These are phyloP conservation scores for Mimachlamys varia DNA, from an alignment of 2,888 invertebrate species.

Conservation along the genomic window DNA sequence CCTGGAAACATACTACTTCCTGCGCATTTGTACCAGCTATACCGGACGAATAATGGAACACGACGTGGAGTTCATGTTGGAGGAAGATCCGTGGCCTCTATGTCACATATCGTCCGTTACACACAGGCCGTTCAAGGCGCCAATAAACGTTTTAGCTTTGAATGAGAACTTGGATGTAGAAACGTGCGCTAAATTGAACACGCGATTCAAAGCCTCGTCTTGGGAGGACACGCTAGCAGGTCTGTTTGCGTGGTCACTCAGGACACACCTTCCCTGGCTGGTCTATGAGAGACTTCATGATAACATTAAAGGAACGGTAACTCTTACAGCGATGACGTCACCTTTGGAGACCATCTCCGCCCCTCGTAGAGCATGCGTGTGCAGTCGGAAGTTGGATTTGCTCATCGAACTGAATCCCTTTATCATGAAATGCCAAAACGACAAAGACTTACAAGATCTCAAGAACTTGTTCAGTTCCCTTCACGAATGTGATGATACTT, in stretches of 20 bases:
- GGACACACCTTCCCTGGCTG: constrained; percentile 63
- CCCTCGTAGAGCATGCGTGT: constrained; percentile 56
- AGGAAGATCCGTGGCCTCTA: constrained; percentile 67
- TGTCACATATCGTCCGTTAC: constrained; percentile 62
- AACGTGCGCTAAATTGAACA: constrained; percentile 49
- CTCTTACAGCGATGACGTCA: constrained; percentile 53
- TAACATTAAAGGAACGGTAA: constrained; percentile 60
- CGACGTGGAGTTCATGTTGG: constrained; percentile 66
- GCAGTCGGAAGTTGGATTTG: constrained; percentile 59
- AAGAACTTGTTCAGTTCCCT: constrained; percentile 57
- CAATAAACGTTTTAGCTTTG: constrained; percentile 51
- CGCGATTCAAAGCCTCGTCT: constrained; percentile 61
- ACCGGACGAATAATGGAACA: constrained; percentile 62
- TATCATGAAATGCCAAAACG: constrained; percentile 65
- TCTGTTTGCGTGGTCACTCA: constrained; percentile 63
- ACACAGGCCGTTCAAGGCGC: constrained; percentile 56
- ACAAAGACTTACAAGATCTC: constrained; percentile 63
- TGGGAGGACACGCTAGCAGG: constrained; percentile 66
- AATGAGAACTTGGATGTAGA: constrained; percentile 51
- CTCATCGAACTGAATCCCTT: constrained; percentile 60
- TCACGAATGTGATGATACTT: constrained; percentile 59
- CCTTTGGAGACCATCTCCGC: constrained; percentile 48
- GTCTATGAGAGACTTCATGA: constrained; percentile 65
- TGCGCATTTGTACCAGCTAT: constrained; percentile 60
- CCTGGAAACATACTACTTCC: constrained; percentile 57